Conservation (phyloP, 2,113 vertebrate genomes). For the Callocephalon fimbriatum region DNA sequence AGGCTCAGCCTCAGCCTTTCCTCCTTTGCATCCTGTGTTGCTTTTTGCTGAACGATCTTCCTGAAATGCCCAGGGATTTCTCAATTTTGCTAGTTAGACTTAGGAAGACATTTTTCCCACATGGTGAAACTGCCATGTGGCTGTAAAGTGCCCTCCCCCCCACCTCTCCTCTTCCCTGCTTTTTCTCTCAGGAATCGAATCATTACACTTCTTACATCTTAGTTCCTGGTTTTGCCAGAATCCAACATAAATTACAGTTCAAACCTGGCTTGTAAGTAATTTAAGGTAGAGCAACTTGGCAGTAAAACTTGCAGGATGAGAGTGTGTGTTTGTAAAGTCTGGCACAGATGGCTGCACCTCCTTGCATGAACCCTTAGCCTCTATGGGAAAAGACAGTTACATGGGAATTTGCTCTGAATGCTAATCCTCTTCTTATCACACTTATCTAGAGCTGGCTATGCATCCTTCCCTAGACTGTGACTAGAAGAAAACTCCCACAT, state of each 20-base stretch:
- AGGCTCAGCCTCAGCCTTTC: background rate
- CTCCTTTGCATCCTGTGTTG: background rate
- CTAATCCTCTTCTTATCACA: background rate
- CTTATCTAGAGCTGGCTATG: background rate
- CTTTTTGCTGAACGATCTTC: background rate
- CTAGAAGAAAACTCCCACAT: background rate
- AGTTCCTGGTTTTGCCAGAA: background rate
- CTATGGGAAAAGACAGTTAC: background rate
- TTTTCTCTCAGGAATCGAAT: slow-evolving; percentile 24
- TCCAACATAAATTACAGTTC: background rate
- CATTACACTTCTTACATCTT: background rate
- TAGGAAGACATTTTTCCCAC: background rate
- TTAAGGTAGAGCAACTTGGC: slow-evolving; percentile 44
- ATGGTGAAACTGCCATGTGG: background rate
- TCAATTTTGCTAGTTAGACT: slow-evolving; percentile 12
- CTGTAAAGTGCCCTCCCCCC: background rate
- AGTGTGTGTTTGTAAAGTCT: background rate
- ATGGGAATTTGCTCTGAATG: background rate
- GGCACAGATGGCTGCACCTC: background rate
- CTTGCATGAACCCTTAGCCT: slow-evolving; percentile 1
- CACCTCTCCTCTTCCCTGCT: no score
- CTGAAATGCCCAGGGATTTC: background rate
- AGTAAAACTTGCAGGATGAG: background rate
- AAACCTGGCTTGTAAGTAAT: background rate
- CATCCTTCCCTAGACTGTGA: background rate